Evolutionary conservation across 2,113 vertebrate species (phyloP).

Genomic region (Glaucidium brasilianum): DNA sequence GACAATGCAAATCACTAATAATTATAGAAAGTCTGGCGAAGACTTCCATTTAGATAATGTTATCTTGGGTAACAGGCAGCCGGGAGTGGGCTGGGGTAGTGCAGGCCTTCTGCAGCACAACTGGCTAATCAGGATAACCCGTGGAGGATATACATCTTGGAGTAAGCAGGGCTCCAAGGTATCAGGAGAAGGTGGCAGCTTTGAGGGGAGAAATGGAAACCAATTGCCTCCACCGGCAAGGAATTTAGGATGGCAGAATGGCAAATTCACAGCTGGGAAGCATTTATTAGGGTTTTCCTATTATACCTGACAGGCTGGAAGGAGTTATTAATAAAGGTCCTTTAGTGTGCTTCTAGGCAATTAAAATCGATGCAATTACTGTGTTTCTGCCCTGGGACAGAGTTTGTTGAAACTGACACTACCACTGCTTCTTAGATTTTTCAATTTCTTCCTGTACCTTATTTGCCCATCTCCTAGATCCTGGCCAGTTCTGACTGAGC

Average conservation of each 20-base stretch:
- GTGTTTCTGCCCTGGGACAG: background rate
- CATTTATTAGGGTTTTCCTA: background rate
- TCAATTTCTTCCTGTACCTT: background rate
- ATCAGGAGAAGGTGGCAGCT: background rate
- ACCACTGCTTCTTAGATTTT: background rate
- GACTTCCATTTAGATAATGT: background rate
- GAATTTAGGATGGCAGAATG: background rate
- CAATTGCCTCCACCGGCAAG: background rate
- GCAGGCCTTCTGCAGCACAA: background rate
- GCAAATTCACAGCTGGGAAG: background rate
- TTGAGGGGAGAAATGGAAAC: background rate
- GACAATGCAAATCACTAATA: background rate
- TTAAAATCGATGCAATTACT: background rate
- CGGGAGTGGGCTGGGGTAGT: background rate
- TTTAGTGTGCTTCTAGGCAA: background rate
- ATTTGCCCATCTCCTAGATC: background rate
- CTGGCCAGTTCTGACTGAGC: background rate
- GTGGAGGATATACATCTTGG: too few relatives aligned
- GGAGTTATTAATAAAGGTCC: background rate
- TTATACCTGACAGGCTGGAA: background rate
- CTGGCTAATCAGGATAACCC: background rate
- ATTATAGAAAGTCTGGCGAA: background rate
- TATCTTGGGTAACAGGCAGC: background rate
- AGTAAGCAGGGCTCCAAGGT: background rate
- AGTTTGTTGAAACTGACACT: background rate